Evolutionary conservation across 2,888 invertebrate species (phyloP).

Genomic region (Ormyrus thymus): DNA sequence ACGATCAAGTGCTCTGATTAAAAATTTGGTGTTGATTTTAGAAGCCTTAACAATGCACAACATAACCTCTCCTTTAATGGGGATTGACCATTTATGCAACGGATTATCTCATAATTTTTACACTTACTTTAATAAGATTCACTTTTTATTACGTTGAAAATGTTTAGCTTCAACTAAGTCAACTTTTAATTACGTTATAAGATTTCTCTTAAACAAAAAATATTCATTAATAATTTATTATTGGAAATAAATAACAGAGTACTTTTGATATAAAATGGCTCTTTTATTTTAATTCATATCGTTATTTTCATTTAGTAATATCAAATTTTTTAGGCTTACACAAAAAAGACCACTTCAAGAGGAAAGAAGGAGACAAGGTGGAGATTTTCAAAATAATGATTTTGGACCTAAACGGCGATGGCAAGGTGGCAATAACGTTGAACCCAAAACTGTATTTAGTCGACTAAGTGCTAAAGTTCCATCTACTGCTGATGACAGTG

Average conservation of each 20-base stretch:
- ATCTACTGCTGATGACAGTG: constrained; percentile 72
- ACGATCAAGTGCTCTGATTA: constrained; percentile 10
- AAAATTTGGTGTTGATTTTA: background rate
- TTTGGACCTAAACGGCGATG: constrained; percentile 68
- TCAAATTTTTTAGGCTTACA: constrained; percentile 60
- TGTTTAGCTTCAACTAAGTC: too few relatives aligned
- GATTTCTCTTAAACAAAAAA: too few relatives aligned
- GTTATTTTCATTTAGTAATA: background rate
- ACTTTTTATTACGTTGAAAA: too few relatives aligned
- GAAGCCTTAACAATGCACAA: background rate
- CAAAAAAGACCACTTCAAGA: constrained; percentile 71
- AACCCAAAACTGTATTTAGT: constrained; percentile 74
- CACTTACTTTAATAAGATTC: too few relatives aligned
- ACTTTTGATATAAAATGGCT: too few relatives aligned
- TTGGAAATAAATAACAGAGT: too few relatives aligned
- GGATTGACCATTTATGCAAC: background rate
- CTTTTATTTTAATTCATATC: too few relatives aligned
- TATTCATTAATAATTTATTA: too few relatives aligned
- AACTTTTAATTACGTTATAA: too few relatives aligned
- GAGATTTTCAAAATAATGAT: constrained; percentile 69
- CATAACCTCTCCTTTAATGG: background rate
- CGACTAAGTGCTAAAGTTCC: constrained; percentile 72
- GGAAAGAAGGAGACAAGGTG: constrained; percentile 67
- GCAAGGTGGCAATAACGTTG: constrained; percentile 65
- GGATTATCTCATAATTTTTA: too few relatives aligned